Conservation (phyloP, 2,888 invertebrate species). For the Nomada ferruginata region DNA sequence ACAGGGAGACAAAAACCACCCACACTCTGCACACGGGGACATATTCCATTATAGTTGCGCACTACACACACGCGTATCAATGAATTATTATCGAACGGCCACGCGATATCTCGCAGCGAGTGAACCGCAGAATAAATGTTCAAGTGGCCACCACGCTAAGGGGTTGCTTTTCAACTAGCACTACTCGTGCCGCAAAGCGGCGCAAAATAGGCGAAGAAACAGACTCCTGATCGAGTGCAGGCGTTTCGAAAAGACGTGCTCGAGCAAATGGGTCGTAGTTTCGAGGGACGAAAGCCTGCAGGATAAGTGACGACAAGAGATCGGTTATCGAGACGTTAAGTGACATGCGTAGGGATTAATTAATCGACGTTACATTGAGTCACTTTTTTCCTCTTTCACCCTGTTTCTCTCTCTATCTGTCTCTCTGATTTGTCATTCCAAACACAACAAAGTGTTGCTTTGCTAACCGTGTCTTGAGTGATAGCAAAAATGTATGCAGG, state of each 20-base stretch:
- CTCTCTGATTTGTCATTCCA: background rate
- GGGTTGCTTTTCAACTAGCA: slow-evolving; percentile 25
- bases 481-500: background rate
- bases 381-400: too few species aligned
- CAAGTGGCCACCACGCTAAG: background rate
- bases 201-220: background rate
- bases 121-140: slow-evolving; percentile 11
- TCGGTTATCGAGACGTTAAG: slow-evolving; percentile 14
- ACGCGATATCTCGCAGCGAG: background rate
- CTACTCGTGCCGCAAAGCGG: background rate
- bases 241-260: background rate
- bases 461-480: too few species aligned
- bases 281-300: slow-evolving; percentile 5
- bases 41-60: background rate
- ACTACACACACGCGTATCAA: background rate
- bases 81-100: slow-evolving; percentile 31
- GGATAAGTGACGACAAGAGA: background rate
- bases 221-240: background rate
- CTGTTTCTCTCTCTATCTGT: too few species aligned
- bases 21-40: slow-evolving; percentile 8
- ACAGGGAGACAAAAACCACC: slow-evolving; percentile 19
- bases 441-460: background rate
- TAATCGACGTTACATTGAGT: slow-evolving; percentile 10
- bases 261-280: slow-evolving; percentile 26
- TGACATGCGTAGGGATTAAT: background rate